Evolutionary conservation across 2,888 invertebrate genomes (phyloP).

Genomic region (Acleris cristana): DNA sequence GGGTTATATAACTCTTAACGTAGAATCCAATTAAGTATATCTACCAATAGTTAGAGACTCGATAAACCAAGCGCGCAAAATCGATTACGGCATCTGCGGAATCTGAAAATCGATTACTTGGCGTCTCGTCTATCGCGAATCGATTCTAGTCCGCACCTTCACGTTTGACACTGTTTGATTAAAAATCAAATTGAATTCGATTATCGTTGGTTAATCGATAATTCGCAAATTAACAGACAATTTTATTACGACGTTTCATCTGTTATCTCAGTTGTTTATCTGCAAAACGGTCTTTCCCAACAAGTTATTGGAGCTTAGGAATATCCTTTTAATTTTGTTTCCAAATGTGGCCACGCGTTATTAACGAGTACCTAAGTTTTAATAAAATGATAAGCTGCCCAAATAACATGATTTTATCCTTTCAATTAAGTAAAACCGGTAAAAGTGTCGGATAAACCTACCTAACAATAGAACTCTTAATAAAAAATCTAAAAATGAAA

Average conservation of each 20-base stretch:
- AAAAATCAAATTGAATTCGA: slow-evolving; percentile 33
- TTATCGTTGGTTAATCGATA: slow-evolving; percentile 31
- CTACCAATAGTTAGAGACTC: slow-evolving; percentile 8
- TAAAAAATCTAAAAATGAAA: not conserved
- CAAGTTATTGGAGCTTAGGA: too few species aligned
- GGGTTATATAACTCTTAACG: too few species aligned
- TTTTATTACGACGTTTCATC: slow-evolving; percentile 1
- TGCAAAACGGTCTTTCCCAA: too few species aligned
- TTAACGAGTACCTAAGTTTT: too few species aligned
- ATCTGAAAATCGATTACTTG: slow-evolving; percentile 73
- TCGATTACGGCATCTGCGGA: slow-evolving; percentile 64
- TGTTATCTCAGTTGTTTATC: not conserved
- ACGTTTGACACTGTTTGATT: slow-evolving; percentile 46
- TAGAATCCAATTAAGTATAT: not conserved
- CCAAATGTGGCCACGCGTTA: too few species aligned
- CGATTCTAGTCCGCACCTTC: slow-evolving; percentile 79
- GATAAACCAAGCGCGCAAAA: slow-evolving; percentile 47
- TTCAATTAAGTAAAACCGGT: too few species aligned
- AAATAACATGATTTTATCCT: too few species aligned
- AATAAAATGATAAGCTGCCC: too few species aligned
- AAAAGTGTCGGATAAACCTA: too few species aligned
- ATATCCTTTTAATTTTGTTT: too few species aligned
- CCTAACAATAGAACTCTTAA: too few species aligned
- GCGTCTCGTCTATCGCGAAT: slow-evolving; percentile 76
- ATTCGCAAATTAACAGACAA: slow-evolving; percentile 26